These are phyloP conservation scores for Nothocercus julius DNA, from an alignment of 2,113 vertebrate genomes.

Conservation along the genomic window DNA sequence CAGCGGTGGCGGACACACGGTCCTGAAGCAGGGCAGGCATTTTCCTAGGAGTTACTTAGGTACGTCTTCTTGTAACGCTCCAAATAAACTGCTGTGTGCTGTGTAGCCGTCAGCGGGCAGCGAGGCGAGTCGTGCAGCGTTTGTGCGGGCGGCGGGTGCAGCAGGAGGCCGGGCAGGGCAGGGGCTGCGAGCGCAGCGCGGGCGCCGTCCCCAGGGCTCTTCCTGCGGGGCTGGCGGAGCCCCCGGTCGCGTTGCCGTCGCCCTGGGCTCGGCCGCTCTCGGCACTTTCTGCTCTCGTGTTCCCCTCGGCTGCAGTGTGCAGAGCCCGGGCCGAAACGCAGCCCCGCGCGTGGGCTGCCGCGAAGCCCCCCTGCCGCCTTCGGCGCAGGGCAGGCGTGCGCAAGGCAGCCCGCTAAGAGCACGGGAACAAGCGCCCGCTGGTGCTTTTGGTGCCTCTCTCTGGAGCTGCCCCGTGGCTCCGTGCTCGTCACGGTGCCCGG, in stretches of 20 bases:
- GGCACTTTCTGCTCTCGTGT: slow-evolving; percentile 22
- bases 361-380: slow-evolving; percentile 28
- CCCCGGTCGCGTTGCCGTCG: not conserved
- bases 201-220: no score
- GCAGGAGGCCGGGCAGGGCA: no score
- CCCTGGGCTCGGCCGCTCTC: not conserved
- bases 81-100: not conserved
- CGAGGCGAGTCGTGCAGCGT: not conserved
- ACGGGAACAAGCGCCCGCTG: slow-evolving; percentile 39
- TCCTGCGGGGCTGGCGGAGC: not conserved
- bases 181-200: no score
- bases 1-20: not conserved
- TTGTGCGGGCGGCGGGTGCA: not conserved
- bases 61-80: not conserved
- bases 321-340: not conserved
- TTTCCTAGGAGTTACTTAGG: not conserved
- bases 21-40: not conserved
- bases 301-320: slow-evolving; percentile 53
- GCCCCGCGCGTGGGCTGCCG: slow-evolving; percentile 30
- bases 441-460: slow-evolving; percentile 12
- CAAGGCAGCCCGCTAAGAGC: slow-evolving; percentile 38
- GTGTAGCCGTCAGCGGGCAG: not conserved
- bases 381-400: not conserved
- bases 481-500: not conserved
- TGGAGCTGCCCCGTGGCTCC: not conserved